Evolutionary conservation across 2,888 invertebrate genomes (phyloP).

Genomic region (Dorcus parallelipipedus): DNA sequence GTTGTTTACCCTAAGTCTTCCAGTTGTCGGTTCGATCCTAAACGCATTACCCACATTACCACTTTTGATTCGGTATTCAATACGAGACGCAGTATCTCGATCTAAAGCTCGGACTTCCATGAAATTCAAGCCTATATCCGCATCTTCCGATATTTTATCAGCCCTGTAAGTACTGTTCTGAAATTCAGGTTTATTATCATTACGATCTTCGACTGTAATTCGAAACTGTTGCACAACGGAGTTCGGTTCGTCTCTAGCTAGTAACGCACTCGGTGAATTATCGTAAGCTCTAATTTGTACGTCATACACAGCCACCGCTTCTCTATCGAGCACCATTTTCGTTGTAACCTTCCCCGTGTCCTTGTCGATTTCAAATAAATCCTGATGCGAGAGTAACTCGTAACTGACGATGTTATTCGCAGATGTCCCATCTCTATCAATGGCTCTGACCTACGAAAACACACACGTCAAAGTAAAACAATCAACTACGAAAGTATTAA

Average conservation of each 20-base stretch:
- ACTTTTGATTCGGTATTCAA: constrained; percentile 81
- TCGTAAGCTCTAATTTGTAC: constrained; percentile 89
- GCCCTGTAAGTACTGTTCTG: constrained; percentile 71
- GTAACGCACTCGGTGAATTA: constrained; percentile 79
- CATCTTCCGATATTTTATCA: constrained; percentile 75
- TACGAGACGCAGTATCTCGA: constrained; percentile 82
- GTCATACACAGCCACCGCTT: constrained; percentile 78
- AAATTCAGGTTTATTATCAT: constrained; percentile 92
- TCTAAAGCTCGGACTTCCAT: constrained; percentile 87
- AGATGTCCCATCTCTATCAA: constrained; percentile 81
- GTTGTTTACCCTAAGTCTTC: constrained; percentile 77
- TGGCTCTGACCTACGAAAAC: constrained; percentile 56
- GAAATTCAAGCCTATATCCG: constrained; percentile 77
- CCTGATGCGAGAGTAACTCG: constrained; percentile 64
- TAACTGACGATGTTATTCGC: constrained; percentile 81
- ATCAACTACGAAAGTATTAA: neutral
- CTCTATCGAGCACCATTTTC: constrained; percentile 78
- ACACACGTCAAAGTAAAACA: neutral
- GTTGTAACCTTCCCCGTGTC: constrained; percentile 89
- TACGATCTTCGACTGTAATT: constrained; percentile 92
- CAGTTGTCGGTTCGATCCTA: constrained; percentile 78
- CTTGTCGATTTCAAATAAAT: constrained; percentile 79
- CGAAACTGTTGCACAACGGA: constrained; percentile 76
- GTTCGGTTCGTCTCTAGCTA: constrained; percentile 66
- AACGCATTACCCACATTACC: constrained; percentile 88